These are phyloP conservation scores for Onchidella celtica DNA, from an alignment of 2,888 invertebrate species.

Conservation along the genomic window DNA sequence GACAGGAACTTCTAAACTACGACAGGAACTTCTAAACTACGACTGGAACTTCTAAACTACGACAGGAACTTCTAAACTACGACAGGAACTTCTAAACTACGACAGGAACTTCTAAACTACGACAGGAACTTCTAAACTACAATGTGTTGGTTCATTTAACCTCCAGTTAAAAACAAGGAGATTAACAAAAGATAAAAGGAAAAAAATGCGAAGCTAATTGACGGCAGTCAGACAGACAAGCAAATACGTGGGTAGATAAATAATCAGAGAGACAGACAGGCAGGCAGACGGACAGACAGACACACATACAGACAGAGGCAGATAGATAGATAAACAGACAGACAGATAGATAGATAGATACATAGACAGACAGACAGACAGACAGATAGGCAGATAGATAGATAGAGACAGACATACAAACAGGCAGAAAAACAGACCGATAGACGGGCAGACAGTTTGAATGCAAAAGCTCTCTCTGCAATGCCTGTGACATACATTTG, in stretches of 20 bases:
- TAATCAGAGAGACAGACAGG: background rate
- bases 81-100: too few species aligned
- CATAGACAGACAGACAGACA: constrained; percentile 20
- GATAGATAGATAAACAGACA: constrained; percentile 9
- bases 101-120: too few species aligned
- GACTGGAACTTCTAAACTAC: too few species aligned
- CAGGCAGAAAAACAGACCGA: constrained; percentile 4
- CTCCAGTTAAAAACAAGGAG: too few species aligned
- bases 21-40: too few species aligned
- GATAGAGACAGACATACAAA: constrained; percentile 10
- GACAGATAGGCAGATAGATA: constrained; percentile 14
- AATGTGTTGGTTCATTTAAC: too few species aligned
- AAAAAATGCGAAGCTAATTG: background rate
- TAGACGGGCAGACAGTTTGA: constrained; percentile 5
- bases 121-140: too few species aligned
- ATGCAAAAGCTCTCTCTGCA: too few species aligned
- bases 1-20: too few species aligned
- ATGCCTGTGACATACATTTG: too few species aligned
- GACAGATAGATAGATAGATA: constrained; percentile 17
- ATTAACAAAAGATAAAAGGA: too few species aligned
- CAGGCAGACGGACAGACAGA: background rate
- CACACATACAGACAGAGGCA: constrained; percentile 1
- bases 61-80: too few species aligned
- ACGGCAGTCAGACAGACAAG: background rate
- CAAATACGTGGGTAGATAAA: background rate